Evolutionary conservation across 2,888 invertebrate species (phyloP).

Genomic region (Osmoderma eremita): DNA sequence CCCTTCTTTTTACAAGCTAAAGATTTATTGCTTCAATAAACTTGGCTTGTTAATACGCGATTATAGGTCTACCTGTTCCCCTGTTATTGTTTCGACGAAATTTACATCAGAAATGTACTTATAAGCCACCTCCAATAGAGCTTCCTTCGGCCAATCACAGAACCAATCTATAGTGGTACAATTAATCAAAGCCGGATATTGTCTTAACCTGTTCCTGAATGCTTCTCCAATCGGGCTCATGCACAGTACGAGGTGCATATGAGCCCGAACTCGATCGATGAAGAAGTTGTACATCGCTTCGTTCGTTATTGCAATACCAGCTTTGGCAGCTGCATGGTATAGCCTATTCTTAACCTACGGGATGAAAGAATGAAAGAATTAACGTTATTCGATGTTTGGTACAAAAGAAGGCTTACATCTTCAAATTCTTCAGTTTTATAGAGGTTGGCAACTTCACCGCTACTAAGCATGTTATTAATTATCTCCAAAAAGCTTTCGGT

Average conservation of each 20-base stretch:
- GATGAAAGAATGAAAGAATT: background rate
- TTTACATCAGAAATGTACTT: conserved; percentile 80
- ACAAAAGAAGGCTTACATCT: conserved; percentile 71
- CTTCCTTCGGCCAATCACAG: conserved; percentile 88
- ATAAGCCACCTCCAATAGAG: conserved; percentile 88
- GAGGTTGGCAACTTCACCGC: conserved; percentile 89
- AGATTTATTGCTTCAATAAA: background rate
- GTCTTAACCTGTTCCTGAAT: conserved; percentile 84
- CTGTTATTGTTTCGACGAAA: conserved; percentile 76
- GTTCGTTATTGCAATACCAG: conserved; percentile 69
- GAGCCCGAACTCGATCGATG: conserved; percentile 78
- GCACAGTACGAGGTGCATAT: conserved; percentile 84
- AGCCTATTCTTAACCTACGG: conserved; percentile 70
- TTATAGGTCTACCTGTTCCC: conserved; percentile 64
- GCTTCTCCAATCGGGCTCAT: conserved; percentile 90
- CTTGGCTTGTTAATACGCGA: background rate
- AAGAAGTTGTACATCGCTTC: conserved; percentile 81
- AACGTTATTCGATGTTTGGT: background rate
- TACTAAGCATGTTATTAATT: conserved; percentile 87
- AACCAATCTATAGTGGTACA: conserved; percentile 93
- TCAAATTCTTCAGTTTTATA: conserved; percentile 90
- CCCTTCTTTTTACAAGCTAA: conserved; percentile 56
- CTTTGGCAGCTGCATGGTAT: conserved; percentile 68
- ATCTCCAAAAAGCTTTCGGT: conserved; percentile 89
- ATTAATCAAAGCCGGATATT: conserved; percentile 89